Evolutionary conservation across 2,888 invertebrate genomes (phyloP).

Genomic region (Caenorhabditis becei): DNA sequence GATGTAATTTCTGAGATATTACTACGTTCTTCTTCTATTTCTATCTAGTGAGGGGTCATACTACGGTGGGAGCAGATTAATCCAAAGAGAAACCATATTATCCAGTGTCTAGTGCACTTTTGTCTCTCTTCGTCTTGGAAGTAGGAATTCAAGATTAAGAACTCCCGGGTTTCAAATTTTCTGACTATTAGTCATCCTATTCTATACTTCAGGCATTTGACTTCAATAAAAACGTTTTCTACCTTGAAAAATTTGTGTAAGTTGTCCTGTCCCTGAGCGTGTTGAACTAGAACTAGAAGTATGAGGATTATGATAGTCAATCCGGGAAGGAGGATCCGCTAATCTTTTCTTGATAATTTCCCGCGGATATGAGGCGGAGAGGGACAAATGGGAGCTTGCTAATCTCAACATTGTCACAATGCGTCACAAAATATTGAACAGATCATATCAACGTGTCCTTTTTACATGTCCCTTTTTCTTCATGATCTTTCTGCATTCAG

Average conservation of each 20-base stretch:
- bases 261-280: background rate
- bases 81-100: slow-evolving; percentile 2
- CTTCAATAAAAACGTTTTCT: too few relatives aligned
- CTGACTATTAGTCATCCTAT: too few relatives aligned
- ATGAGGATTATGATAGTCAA: slow-evolving; percentile 32
- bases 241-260: slow-evolving; percentile 7
- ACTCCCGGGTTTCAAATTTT: too few relatives aligned
- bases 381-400: slow-evolving; percentile 11
- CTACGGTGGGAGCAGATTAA: too few relatives aligned
- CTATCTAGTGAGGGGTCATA: too few relatives aligned
- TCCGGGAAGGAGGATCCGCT: slow-evolving; percentile 34
- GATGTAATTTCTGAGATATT: too few relatives aligned
- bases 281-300: slow-evolving; percentile 46
- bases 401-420: slow-evolving; percentile 50
- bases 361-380: slow-evolving; percentile 10
- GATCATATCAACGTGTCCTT: background rate
- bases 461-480: background rate
- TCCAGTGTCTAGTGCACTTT: slow-evolving; percentile 13
- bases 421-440: slow-evolving; percentile 36
- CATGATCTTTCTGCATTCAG: background rate
- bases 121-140: too few relatives aligned
- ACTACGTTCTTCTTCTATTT: too few relatives aligned
- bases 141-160: too few relatives aligned
- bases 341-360: slow-evolving; percentile 52
- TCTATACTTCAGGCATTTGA: too few relatives aligned